Conservation (phyloP, 37 sponge, comb jelly and placozoan species). For the Geodia barretti region DNA sequence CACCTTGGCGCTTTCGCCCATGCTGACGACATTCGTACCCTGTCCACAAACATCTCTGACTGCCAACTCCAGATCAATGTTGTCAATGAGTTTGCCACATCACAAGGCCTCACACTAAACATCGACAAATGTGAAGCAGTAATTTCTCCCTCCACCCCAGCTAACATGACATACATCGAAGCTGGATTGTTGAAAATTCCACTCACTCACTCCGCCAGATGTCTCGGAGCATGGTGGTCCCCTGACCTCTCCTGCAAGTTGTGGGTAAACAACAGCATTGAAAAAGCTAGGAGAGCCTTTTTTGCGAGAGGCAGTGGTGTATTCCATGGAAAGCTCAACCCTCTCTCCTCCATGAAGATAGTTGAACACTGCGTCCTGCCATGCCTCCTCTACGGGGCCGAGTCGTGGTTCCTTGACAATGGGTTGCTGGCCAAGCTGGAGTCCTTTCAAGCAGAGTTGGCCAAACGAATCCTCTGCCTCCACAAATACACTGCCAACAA, state of each 20-base stretch:
- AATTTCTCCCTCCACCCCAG: not conserved
- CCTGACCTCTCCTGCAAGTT: slow-evolving; percentile 3
- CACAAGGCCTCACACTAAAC: not conserved
- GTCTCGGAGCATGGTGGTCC: slow-evolving; percentile 23
- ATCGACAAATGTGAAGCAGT: slow-evolving; percentile 12
- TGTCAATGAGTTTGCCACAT: not conserved
- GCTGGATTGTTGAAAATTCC: not conserved
- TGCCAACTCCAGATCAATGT: not conserved
- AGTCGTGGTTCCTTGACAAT: not conserved
- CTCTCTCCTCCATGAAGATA: slow-evolving; percentile 4
- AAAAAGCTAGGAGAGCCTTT: slow-evolving; percentile 20
- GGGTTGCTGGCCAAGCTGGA: not conserved
- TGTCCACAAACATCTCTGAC: not conserved
- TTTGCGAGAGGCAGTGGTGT: slow-evolving; percentile 6
- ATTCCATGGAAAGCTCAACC: slow-evolving; percentile 18
- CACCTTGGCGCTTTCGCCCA: slow-evolving; percentile 14
- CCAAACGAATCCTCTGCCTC: not conserved
- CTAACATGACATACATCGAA: too few relatives aligned
- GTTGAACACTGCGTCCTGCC: not conserved
- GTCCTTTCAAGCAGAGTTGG: slow-evolving; percentile 15
- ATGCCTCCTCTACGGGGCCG: not conserved
- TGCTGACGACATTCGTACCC: slow-evolving; percentile 18
- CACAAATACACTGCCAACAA: not conserved
- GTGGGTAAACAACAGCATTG: not conserved
- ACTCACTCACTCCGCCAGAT: not conserved